phyloP scores from a whole-genome alignment of 2,888 invertebrate species.

The Cheilosia impressa region DNA sequence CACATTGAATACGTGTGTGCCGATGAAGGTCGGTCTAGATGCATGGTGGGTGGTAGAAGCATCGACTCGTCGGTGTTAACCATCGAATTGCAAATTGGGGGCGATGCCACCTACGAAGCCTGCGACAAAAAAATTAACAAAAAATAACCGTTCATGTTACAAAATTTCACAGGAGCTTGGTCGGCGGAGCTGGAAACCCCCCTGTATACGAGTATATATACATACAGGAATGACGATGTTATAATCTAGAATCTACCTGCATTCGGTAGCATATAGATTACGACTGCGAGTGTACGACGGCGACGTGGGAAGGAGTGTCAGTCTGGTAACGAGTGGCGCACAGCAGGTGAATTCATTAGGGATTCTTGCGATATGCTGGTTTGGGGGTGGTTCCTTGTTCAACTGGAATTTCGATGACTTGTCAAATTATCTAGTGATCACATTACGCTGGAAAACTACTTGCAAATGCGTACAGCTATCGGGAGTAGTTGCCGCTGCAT shows the following conservation, averaged over 20 bases:
- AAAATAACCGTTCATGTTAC: constrained; percentile 4
- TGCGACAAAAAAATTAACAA: constrained; percentile 1
- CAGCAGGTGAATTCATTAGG: constrained; percentile 64
- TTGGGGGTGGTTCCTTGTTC: constrained; percentile 27
- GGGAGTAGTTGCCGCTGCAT: constrained; percentile 3
- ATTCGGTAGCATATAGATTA: constrained; percentile 25
- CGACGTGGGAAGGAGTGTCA: constrained; percentile 34
- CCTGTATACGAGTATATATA: neutral
- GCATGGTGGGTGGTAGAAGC: neutral
- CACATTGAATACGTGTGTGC: constrained; percentile 74
- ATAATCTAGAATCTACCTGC: constrained; percentile 58
- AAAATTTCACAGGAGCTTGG: constrained; percentile 11
- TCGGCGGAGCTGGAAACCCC: constrained; percentile 39
- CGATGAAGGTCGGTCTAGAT: constrained; percentile 45
- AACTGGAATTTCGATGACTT: constrained; percentile 63
- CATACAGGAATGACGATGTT: constrained; percentile 47
- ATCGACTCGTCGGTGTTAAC: constrained; percentile 51
- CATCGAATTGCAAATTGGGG: constrained; percentile 67
- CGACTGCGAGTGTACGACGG: constrained; percentile 10
- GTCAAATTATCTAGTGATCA: constrained; percentile 72
- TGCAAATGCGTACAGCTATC: constrained; percentile 23
- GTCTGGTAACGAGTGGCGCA: constrained; percentile 34
- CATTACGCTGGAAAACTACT: constrained; percentile 52
- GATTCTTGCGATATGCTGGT: constrained; percentile 5
- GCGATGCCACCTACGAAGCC: constrained; percentile 39